Evolutionary conservation across 2,888 invertebrate genomes (phyloP).

Genomic region (Endotricha flammealis): DNA sequence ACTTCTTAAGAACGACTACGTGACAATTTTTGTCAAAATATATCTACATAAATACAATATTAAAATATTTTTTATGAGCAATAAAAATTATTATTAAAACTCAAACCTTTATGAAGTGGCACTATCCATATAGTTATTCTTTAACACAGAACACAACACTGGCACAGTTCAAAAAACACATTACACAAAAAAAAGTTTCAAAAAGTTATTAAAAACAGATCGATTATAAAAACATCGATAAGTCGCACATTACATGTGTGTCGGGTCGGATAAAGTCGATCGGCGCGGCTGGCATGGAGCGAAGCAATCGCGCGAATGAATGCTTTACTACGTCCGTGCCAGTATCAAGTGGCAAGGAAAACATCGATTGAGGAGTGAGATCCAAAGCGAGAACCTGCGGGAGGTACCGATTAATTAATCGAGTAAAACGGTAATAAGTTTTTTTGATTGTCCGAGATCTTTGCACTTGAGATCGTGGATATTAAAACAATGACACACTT

Average conservation of each 20-base stretch:
- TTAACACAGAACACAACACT: slow-evolving; percentile 1
- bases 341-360: slow-evolving; percentile 24
- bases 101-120: not conserved
- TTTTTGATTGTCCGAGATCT: slow-evolving; percentile 3
- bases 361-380: slow-evolving; percentile 25
- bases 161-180: slow-evolving; percentile 6
- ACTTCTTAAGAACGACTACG: not conserved
- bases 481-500: slow-evolving; percentile 34
- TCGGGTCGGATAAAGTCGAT: slow-evolving; percentile 28
- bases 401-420: slow-evolving; percentile 9
- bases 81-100: slow-evolving; percentile 5
- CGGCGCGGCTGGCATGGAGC: slow-evolving; percentile 49
- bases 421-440: slow-evolving; percentile 9
- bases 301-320: slow-evolving; percentile 63
- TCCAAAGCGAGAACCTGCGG: slow-evolving; percentile 12
- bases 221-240: slow-evolving; percentile 43
- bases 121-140: slow-evolving; percentile 5
- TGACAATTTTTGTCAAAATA: too few species aligned
- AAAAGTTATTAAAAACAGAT: slow-evolving; percentile 18
- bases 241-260: slow-evolving; percentile 25
- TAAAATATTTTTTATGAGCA: slow-evolving; percentile 2
- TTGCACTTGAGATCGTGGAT: slow-evolving; percentile 7
- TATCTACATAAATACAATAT: slow-evolving; percentile 4
- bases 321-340: slow-evolving; percentile 14
- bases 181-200: slow-evolving; percentile 7